Evolutionary conservation across 2,888 invertebrate genomes (phyloP).

Genomic region (Polyommatus icarus): DNA sequence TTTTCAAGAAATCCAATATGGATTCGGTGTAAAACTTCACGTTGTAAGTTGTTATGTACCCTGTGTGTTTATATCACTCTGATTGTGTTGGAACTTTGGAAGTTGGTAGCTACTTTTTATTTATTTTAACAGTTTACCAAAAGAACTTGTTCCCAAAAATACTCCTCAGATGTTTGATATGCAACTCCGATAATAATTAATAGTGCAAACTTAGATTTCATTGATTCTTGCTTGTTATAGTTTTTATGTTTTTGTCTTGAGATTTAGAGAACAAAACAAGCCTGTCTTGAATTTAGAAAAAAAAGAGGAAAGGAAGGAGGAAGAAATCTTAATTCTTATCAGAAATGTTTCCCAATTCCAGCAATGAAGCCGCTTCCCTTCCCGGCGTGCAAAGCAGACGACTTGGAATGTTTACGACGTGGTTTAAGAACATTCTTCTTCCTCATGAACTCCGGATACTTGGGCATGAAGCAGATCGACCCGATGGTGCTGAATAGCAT

Average conservation of each 20-base stretch:
- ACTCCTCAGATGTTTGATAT: too few relatives aligned
- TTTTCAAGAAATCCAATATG: constrained; percentile 10
- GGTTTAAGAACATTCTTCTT: constrained; percentile 70
- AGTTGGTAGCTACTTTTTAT: not conserved
- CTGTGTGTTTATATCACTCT: not conserved
- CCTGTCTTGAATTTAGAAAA: not conserved
- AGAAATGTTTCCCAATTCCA: constrained; percentile 34
- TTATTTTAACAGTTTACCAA: not conserved
- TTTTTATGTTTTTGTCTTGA: too few relatives aligned
- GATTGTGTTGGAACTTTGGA: too few relatives aligned
- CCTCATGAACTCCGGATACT: constrained; percentile 63
- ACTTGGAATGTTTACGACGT: constrained; percentile 65
- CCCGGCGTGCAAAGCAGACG: constrained; percentile 62
- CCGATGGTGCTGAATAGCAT: constrained; percentile 64
- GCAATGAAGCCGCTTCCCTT: constrained; percentile 58
- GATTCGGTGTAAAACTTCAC: not conserved
- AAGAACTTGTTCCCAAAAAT: not conserved
- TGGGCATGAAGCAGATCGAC: constrained; percentile 66
- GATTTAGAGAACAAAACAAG: too few relatives aligned
- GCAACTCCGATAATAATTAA: too few relatives aligned
- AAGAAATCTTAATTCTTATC: not conserved
- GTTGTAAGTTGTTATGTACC: not conserved
- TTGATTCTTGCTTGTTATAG: too few relatives aligned
- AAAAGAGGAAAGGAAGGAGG: not conserved
- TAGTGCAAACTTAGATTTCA: too few relatives aligned